Evolutionary conservation across 2,113 vertebrate genomes (phyloP).

Genomic region (Terrapene triunguis): DNA sequence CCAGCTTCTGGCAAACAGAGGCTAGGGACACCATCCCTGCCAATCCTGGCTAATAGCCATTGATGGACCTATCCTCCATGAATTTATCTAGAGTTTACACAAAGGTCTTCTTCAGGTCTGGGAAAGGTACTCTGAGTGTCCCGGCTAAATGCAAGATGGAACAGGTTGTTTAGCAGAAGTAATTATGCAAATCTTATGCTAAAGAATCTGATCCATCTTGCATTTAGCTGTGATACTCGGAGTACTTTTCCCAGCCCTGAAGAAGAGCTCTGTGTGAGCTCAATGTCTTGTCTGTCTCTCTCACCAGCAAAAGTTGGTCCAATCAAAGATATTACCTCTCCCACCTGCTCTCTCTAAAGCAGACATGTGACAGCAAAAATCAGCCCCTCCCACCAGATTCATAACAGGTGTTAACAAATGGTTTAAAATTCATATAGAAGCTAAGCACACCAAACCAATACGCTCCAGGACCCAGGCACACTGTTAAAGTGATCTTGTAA

Average conservation of each 20-base stretch:
- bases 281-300: not conserved
- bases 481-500: not conserved
- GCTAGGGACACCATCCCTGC: too few species aligned
- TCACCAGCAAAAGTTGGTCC: not conserved
- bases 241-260: not conserved
- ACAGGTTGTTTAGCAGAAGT: not conserved
- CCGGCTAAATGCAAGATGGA: not conserved
- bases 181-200: not conserved
- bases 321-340: not conserved
- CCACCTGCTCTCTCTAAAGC: not conserved
- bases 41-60: too few species aligned
- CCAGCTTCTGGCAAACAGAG: too few species aligned
- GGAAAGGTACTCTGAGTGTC: too few species aligned
- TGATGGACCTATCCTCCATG: too few species aligned
- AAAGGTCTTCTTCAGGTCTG: too few species aligned
- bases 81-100: too few species aligned
- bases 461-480: not conserved
- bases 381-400: too few species aligned
- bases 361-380: not conserved
- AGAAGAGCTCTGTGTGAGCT: not conserved
- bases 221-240: not conserved
- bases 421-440: not conserved
- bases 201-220: not conserved
- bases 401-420: too few species aligned
- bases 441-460: not conserved